Evolutionary conservation across 2,113 vertebrate genomes (phyloP).

Genomic region (Zosterops japonicus): DNA sequence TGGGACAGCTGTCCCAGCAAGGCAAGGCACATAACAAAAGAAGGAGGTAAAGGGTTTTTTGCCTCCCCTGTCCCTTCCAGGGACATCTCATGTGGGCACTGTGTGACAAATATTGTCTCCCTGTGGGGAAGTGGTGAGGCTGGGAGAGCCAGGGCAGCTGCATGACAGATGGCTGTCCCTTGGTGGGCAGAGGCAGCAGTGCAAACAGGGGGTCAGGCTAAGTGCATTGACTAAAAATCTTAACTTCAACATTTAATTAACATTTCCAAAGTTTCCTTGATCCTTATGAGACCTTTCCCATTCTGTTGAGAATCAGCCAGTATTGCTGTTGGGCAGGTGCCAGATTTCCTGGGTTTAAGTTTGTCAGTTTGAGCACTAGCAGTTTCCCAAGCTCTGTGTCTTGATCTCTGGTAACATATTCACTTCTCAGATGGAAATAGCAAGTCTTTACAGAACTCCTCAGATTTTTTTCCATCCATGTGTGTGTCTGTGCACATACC

Average conservation of each 20-base stretch:
- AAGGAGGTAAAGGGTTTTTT: background rate
- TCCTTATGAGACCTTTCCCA: background rate
- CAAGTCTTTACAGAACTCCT: background rate
- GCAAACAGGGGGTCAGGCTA: background rate
- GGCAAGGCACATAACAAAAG: accelerated
- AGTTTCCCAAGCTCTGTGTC: background rate
- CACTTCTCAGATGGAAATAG: background rate
- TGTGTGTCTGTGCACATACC: background rate
- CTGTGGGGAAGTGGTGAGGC: background rate
- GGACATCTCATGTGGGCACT: accelerated
- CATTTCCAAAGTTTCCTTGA: background rate
- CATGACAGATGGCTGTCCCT: background rate
- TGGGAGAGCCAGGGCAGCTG: background rate
- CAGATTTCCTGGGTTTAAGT: background rate
- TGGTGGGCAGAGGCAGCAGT: background rate
- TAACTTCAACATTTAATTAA: background rate
- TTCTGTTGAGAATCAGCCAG: background rate
- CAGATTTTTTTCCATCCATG: background rate
- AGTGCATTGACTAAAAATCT: background rate
- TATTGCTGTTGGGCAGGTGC: background rate
- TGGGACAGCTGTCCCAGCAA: background rate
- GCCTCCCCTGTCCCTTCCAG: background rate
- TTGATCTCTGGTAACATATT: background rate
- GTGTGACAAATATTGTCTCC: background rate
- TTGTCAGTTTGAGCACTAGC: background rate